A percentile compares a stretch with the other conserved stretches of the same genome.
Conservation (phyloP, 2,113 vertebrate species). For the Anhinga rufa region DNA sequence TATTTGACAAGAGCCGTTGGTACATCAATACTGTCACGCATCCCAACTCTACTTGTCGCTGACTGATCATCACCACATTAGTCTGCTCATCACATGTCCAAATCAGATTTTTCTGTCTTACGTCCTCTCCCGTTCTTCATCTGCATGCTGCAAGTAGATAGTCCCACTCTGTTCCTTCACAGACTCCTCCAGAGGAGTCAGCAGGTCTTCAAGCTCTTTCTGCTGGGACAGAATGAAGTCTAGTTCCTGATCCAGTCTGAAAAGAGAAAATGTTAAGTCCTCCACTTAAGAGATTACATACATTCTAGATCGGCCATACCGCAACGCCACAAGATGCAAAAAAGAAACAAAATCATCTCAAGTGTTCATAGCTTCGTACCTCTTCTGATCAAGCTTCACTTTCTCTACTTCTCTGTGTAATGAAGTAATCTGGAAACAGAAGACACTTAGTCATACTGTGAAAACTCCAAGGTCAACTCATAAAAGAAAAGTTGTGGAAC, state of each 20-base stretch:
- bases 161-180: constrained; percentile 96
- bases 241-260: constrained; percentile 91
- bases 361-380: not conserved
- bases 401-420: constrained; percentile 97
- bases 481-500: not conserved
- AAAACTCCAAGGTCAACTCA: not conserved
- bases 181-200: constrained; percentile 88
- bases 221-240: constrained; percentile 98
- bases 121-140: constrained; percentile 94
- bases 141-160: constrained; percentile 95
- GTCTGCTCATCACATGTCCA: not conserved
- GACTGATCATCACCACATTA: not conserved
- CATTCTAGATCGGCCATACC: not conserved
- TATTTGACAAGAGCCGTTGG: not conserved
- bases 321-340: not conserved
- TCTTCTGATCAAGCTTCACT: constrained; percentile 95
- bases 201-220: constrained; percentile 94
- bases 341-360: not conserved
- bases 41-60: not conserved
- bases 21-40: not conserved
- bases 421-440: constrained; percentile 78
- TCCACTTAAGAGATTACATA: not conserved
- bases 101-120: constrained; percentile 25
- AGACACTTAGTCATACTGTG: not conserved
- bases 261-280: not conserved